These are phyloP conservation scores for Panthera tigris DNA, from an alignment of 2,113 vertebrate species.

Conservation along the genomic window DNA sequence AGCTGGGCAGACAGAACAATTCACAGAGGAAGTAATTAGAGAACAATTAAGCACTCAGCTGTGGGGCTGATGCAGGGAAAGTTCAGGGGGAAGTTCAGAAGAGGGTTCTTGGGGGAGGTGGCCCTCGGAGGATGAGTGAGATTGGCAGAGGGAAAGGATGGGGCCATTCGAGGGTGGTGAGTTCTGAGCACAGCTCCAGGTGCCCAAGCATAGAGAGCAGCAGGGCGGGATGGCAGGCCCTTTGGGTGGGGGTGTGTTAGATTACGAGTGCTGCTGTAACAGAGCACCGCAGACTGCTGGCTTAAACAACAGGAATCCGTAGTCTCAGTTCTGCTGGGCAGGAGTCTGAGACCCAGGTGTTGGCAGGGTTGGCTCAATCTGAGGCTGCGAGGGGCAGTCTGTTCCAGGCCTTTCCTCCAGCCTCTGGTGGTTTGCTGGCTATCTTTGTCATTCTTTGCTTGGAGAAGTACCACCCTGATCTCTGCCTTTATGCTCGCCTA, in stretches of 20 bases:
- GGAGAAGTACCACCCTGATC: background rate
- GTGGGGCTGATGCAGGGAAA: background rate
- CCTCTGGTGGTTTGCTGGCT: background rate
- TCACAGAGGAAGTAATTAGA: background rate
- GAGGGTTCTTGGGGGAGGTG: background rate
- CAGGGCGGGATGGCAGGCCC: background rate
- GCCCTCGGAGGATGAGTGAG: background rate
- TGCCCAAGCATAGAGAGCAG: background rate
- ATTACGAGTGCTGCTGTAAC: background rate
- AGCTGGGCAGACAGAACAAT: background rate
- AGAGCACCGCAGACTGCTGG: accelerated
- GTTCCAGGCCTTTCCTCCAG: accelerated
- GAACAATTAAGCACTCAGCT: background rate
- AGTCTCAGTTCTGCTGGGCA: background rate
- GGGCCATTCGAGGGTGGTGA: accelerated
- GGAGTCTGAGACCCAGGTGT: background rate
- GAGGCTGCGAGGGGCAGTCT: background rate
- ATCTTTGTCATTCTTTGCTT: background rate
- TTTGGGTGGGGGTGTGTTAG: background rate
- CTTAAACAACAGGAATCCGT: background rate
- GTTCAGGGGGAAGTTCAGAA: background rate
- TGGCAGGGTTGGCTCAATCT: background rate
- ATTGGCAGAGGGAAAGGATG: background rate
- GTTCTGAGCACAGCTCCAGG: background rate
- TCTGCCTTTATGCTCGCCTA: background rate